phyloP scores from a whole-genome alignment of 2,888 invertebrate species.

The Aleiodes testaceus region DNA sequence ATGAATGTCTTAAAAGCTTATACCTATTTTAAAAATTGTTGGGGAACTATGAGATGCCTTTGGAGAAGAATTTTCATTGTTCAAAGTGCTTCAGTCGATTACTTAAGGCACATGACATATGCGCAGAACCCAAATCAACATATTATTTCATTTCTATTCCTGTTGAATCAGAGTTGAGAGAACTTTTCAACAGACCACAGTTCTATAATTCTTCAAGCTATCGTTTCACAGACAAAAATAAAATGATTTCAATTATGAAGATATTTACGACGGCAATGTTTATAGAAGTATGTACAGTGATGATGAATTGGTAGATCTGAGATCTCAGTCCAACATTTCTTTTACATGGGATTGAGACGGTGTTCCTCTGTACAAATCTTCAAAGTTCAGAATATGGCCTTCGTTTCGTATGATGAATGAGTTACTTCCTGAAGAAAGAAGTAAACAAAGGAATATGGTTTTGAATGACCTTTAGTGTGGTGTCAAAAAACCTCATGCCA shows the following conservation, averaged over 20 bases:
- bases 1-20: background rate
- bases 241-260: background rate
- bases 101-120: slow-evolving; percentile 17
- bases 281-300: slow-evolving; percentile 25
- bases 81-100: background rate
- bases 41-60: background rate
- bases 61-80: background rate
- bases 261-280: slow-evolving; percentile 47
- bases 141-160: slow-evolving; percentile 34
- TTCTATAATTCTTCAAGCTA: slow-evolving; percentile 13
- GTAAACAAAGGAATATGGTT: slow-evolving; percentile 47
- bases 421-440: slow-evolving; percentile 44
- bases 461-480: slow-evolving; percentile 51
- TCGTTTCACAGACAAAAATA: slow-evolving; percentile 13
- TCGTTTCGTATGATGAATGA: slow-evolving; percentile 51
- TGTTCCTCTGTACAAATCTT: slow-evolving; percentile 51
- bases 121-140: background rate
- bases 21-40: slow-evolving; percentile 2
- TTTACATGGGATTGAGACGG: slow-evolving; percentile 55
- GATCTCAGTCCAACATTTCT: slow-evolving; percentile 44
- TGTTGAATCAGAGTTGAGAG: slow-evolving; percentile 11
- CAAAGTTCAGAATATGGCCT: slow-evolving; percentile 52
- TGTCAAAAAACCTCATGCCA: slow-evolving; percentile 45
- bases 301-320: background rate
- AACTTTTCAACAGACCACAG: background rate